Conservation (phyloP, 2,113 vertebrate species). For the Electrona antarctica region DNA sequence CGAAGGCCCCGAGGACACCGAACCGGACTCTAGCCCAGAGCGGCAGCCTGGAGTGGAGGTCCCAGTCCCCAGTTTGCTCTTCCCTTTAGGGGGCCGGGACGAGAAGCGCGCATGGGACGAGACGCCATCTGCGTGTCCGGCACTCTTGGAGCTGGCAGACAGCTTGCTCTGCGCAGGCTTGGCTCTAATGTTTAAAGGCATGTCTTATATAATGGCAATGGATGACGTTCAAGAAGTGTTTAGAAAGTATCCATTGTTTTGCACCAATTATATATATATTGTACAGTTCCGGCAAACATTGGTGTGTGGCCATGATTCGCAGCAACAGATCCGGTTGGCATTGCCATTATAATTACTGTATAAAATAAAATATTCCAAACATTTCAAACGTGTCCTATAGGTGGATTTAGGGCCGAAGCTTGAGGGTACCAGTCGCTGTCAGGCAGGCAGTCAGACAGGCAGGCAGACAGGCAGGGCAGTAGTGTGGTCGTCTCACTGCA, state of each 20-base stretch:
- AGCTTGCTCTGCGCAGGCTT: constrained; percentile 76
- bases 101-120: constrained; percentile 88
- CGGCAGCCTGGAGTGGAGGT: constrained; percentile 61
- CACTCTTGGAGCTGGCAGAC: constrained; percentile 86
- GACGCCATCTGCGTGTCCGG: constrained; percentile 84
- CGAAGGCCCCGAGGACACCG: constrained; percentile 66
- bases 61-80: constrained; percentile 56
- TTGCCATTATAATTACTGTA: too few relatives aligned
- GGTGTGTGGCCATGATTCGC: too few relatives aligned
- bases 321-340: too few relatives aligned
- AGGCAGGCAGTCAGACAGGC: constrained; percentile 20
- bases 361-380: too few relatives aligned
- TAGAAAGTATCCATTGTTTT: background rate
- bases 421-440: constrained; percentile 22
- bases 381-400: background rate
- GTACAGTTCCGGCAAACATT: too few relatives aligned
- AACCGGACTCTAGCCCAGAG: constrained; percentile 70
- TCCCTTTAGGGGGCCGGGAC: constrained; percentile 79
- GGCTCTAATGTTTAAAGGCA: constrained; percentile 72
- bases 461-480: constrained; percentile 39
- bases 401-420: constrained; percentile 22
- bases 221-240: constrained; percentile 20
- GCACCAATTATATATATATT: too few relatives aligned
- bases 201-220: constrained; percentile 56
- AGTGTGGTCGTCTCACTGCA: constrained; percentile 47